These are phyloP conservation scores for Enteromius radiatus DNA, from an alignment of 2,797 vertebrate genomes.

Conservation along the genomic window DNA sequence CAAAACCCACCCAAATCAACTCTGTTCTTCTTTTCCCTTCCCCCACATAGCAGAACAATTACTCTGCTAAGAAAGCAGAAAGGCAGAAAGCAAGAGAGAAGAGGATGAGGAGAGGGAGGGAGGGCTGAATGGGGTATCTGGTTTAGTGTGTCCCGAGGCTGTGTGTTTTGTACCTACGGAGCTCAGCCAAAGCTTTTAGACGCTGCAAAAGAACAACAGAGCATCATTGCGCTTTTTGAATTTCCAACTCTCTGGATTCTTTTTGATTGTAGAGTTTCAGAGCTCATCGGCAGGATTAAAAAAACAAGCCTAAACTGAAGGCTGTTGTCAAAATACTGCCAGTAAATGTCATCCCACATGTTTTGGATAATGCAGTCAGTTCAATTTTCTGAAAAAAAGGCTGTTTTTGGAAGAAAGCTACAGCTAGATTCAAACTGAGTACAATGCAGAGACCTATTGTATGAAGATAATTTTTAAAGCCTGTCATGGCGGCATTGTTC, in stretches of 20 bases:
- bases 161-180: constrained; percentile 58
- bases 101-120: constrained; percentile 55
- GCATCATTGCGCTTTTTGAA: constrained; percentile 46
- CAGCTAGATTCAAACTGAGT: constrained; percentile 1
- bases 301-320: constrained; percentile 13
- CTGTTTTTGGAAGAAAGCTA: constrained; percentile 10
- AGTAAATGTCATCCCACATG: constrained; percentile 2
- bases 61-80: constrained; percentile 67
- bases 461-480: constrained; percentile 47
- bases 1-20: constrained; percentile 67
- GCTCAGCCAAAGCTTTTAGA: constrained; percentile 52
- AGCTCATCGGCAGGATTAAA: not conserved
- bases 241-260: not conserved
- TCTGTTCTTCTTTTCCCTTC: constrained; percentile 62
- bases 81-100: constrained; percentile 57
- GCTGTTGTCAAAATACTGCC: constrained; percentile 9
- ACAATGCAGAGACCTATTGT: constrained; percentile 11
- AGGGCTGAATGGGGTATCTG: constrained; percentile 60
- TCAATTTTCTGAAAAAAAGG: not conserved
- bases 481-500: constrained; percentile 46
- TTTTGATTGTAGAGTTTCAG: not conserved
- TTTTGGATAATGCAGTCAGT: not conserved
- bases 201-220: constrained; percentile 57
- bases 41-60: constrained; percentile 73
- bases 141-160: constrained; percentile 59